These are phyloP conservation scores for Xenentodon cancila DNA, from an alignment of 2,797 vertebrate species.

Conservation along the genomic window DNA sequence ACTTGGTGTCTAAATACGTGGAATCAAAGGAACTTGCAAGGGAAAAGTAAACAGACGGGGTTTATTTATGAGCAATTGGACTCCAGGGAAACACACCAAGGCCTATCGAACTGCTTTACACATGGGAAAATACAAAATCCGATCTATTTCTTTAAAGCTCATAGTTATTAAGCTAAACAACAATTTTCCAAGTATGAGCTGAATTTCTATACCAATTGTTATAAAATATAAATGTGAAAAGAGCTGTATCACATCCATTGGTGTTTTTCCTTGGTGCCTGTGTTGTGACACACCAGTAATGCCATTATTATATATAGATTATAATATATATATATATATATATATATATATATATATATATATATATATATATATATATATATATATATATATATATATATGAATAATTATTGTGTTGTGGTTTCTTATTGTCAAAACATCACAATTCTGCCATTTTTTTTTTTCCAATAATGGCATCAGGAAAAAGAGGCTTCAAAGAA, in stretches of 20 bases:
- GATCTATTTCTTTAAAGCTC: constrained; percentile 28
- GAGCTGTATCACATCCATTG: neutral
- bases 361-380: too few relatives aligned
- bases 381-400: too few relatives aligned
- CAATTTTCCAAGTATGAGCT: neutral
- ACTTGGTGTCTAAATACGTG: constrained; percentile 52
- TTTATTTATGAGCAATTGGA: constrained; percentile 58
- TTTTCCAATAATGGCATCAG: too few relatives aligned
- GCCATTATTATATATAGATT: too few relatives aligned
- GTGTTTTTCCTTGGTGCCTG: too few relatives aligned
- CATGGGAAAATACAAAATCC: constrained; percentile 25
- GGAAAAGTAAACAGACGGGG: constrained; percentile 48
- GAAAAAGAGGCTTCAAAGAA: too few relatives aligned
- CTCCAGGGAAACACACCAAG: constrained; percentile 37
- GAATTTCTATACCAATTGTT: neutral
- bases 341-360: too few relatives aligned
- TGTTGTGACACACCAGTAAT: too few relatives aligned
- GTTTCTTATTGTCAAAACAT: too few relatives aligned
- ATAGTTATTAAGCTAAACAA: neutral
- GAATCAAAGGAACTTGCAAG: constrained; percentile 65
- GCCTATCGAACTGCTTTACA: constrained; percentile 32
- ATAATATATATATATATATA: too few relatives aligned
- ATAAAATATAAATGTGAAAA: neutral
- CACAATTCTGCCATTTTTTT: too few relatives aligned
- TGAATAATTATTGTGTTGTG: too few relatives aligned